These are phyloP conservation scores for Chrysogorgia sp. DNA, from an alignment of 92 coral and sea anemone species.

Conservation along the genomic window DNA sequence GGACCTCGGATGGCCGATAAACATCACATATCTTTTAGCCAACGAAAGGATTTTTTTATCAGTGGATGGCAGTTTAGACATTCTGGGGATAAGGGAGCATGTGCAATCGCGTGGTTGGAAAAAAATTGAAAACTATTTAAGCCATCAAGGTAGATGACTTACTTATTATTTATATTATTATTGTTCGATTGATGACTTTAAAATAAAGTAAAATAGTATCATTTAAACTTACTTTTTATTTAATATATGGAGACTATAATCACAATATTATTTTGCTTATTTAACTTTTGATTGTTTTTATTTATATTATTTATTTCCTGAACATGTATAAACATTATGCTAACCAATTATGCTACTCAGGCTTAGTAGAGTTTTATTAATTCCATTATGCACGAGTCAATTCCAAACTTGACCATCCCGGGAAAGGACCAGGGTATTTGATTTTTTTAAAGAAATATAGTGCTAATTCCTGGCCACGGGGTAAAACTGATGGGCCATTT, in stretches of 20 bases:
- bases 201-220: not conserved
- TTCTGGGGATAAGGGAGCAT: not conserved
- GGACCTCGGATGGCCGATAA: too few species aligned
- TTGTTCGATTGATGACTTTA: not conserved
- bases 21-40: conserved; percentile 1
- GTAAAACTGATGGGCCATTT: too few species aligned
- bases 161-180: too few species aligned
- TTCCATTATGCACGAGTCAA: too few species aligned
- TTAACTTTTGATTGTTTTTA: not conserved
- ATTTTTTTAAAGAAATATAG: too few species aligned
- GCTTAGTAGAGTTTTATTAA: too few species aligned
- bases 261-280: not conserved
- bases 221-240: not conserved
- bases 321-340: not conserved
- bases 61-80: conserved; percentile 3
- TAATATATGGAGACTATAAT: not conserved
- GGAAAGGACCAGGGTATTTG: too few species aligned
- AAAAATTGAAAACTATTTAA: too few species aligned
- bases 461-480: too few species aligned
- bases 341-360: not conserved
- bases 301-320: not conserved
- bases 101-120: too few species aligned
- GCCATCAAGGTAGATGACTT: too few species aligned
- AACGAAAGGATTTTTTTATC: not conserved
- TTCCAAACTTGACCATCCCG: too few species aligned